Base-by-base conservation (phyloP, 1,140 invertebrate genomes). In the Saccostrea glomerata region DNA sequence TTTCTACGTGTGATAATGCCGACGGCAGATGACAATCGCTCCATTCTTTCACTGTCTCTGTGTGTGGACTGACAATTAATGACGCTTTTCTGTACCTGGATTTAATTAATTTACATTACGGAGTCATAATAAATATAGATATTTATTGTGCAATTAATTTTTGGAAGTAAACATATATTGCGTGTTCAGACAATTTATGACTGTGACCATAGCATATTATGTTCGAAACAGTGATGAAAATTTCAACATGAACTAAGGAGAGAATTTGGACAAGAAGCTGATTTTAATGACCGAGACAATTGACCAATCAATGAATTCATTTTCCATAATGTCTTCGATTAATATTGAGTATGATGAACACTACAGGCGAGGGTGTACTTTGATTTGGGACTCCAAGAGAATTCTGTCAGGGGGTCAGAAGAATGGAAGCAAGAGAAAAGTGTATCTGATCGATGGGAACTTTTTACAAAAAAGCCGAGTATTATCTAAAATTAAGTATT, bases 401-500 rank as follows among this genome's bases (percentile, higher is more conserved):
- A 12, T 84, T 54, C n/a, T 84, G 82, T 56, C 82, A 12, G 30
- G 30, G 36, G 20, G 47, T 25, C 82, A 77, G 25, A 77, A 25
- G 70, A 84, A 54, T 25, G 82, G 40, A 23, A 54, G 82, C 55
- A 55, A 55, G 25, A n/a, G 82, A 55, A 54, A 54, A 56, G 47
- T 56, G 36, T 84, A 84, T 56, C 82, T 55, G 12, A 84, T 56
- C 6, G 55, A 84, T 17, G 82, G 82, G 20, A 84, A 84, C 40
- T 84, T 84, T 54, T 36, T 84, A 56, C 55, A 84, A 25, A 84
- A 84, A 84, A 84, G 55, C 20, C 36, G 82, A 56, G 82, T 84
- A 23, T 84, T 84, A 54, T 54, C 82, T 13, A 84, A 84, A 84
- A 84, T 84, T 56, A 84, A 84, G 30, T 84, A 84, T 56, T 84